A percentile compares a stretch with the other conserved stretches of the same genome.
Conservation (phyloP, 2,113 vertebrate genomes). For the Alexandromys fortis region DNA sequence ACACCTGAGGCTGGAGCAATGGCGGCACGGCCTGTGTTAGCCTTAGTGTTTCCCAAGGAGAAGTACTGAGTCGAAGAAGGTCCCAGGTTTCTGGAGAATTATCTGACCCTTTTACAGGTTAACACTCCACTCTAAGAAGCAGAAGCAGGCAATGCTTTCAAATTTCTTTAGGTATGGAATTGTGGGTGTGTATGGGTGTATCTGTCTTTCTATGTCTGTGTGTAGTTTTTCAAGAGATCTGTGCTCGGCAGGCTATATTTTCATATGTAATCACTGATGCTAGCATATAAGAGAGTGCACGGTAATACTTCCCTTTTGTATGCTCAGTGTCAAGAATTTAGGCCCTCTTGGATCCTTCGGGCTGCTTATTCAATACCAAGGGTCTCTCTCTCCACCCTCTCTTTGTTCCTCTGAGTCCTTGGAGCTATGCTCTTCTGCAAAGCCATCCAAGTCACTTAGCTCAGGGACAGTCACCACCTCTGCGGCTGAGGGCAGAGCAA, state of each 20-base stretch:
- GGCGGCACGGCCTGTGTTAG: background rate
- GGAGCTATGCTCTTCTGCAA: background rate
- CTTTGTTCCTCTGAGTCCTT: background rate
- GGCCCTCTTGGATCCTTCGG: background rate
- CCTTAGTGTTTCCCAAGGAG: background rate
- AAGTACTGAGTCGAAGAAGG: conserved; percentile 18
- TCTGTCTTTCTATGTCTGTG: background rate
- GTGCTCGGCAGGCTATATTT: background rate
- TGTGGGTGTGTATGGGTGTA: background rate
- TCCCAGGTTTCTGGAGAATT: background rate
- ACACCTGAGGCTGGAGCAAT: background rate
- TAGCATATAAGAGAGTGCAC: background rate
- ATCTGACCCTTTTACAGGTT: background rate
- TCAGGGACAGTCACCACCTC: background rate
- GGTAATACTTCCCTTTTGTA: too few species aligned
- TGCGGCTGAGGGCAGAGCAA: background rate
- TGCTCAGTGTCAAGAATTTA: background rate
- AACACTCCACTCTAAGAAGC: background rate
- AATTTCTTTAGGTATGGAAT: background rate
- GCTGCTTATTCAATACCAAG: background rate
- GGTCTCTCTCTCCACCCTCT: background rate
- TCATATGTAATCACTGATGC: background rate
- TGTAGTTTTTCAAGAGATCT: background rate
- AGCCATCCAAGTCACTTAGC: background rate
- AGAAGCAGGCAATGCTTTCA: background rate